Evolutionary conservation across 2,888 invertebrate genomes (phyloP).

Genomic region (Cheilosia vulpina): DNA sequence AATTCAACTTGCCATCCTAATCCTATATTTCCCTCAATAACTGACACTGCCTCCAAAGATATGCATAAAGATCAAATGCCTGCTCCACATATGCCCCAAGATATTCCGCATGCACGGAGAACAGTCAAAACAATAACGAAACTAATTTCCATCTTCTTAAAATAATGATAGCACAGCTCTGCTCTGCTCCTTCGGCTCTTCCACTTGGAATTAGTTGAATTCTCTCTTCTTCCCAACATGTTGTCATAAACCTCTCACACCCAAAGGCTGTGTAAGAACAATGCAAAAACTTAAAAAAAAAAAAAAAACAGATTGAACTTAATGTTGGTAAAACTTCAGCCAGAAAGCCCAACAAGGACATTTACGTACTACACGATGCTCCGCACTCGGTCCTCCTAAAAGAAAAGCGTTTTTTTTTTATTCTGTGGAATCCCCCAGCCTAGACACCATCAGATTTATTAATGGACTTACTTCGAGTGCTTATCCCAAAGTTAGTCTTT

Average conservation of each 20-base stretch:
- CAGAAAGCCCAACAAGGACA: slow-evolving; percentile 29
- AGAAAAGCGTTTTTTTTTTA: background rate
- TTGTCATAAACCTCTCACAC: slow-evolving; percentile 13
- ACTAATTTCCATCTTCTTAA: slow-evolving; percentile 57
- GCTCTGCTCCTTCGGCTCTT: background rate
- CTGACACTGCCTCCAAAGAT: background rate
- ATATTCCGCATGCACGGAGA: slow-evolving; percentile 3
- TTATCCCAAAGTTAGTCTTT: slow-evolving; percentile 70
- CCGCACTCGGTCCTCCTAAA: slow-evolving; percentile 1
- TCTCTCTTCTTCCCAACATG: slow-evolving; percentile 39
- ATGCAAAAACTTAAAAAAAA: slow-evolving; percentile 28
- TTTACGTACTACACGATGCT: slow-evolving; percentile 45
- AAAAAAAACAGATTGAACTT: slow-evolving; percentile 59
- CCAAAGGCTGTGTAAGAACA: slow-evolving; percentile 6
- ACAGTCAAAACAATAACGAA: slow-evolving; percentile 63
- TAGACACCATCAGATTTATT: slow-evolving; percentile 60
- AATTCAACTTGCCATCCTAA: slow-evolving; percentile 10
- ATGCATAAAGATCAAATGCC: slow-evolving; percentile 9
- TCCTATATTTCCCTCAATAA: background rate
- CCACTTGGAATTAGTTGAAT: slow-evolving; percentile 42
- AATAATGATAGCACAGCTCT: slow-evolving; percentile 46
- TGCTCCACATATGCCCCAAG: slow-evolving; percentile 16
- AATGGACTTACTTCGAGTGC: slow-evolving; percentile 71
- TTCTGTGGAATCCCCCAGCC: background rate
- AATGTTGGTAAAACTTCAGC: slow-evolving; percentile 11